Conservation (phyloP, 2,797 vertebrate genomes). For the Loris lydekkerianus region DNA sequence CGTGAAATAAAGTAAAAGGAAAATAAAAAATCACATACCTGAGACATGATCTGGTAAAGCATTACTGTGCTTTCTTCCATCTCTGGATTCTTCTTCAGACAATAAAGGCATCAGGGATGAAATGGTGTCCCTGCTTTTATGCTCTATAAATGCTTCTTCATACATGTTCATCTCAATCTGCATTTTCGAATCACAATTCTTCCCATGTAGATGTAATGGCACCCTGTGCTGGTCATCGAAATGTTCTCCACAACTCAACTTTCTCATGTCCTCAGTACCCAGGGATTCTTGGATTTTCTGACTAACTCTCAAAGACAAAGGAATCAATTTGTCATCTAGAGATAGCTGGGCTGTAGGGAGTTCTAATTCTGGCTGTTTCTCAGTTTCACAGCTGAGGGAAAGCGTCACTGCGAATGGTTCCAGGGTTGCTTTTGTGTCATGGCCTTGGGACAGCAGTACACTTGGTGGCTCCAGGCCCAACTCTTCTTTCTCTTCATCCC, state of each 20-base stretch:
- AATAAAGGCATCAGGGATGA: conserved; percentile 16
- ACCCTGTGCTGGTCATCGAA: conserved; percentile 49
- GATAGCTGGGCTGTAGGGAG: background rate
- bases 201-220: background rate
- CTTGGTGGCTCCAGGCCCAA: background rate
- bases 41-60: conserved; percentile 41
- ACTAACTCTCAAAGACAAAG: conserved; percentile 57
- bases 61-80: conserved; percentile 34
- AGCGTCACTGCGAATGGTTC: conserved; percentile 55
- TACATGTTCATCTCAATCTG: conserved; percentile 59
- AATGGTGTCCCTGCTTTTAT: background rate
- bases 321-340: background rate
- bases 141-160: conserved; percentile 59
- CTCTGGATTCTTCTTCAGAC: conserved; percentile 54
- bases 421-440: conserved; percentile 50
- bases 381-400: background rate
- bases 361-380: conserved; percentile 62
- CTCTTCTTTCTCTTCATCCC: conserved; percentile 65
- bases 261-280: background rate
- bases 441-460: background rate
- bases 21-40: conserved; percentile 80
- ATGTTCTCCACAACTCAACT: background rate
- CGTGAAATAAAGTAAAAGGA: background rate
- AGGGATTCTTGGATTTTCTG: background rate
- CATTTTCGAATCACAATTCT: background rate